A percentile compares a stretch with the other conserved stretches of the same genome.
These are phyloP conservation scores for Macaria liturata DNA, from an alignment of 2,888 invertebrate species.

Conservation along the genomic window DNA sequence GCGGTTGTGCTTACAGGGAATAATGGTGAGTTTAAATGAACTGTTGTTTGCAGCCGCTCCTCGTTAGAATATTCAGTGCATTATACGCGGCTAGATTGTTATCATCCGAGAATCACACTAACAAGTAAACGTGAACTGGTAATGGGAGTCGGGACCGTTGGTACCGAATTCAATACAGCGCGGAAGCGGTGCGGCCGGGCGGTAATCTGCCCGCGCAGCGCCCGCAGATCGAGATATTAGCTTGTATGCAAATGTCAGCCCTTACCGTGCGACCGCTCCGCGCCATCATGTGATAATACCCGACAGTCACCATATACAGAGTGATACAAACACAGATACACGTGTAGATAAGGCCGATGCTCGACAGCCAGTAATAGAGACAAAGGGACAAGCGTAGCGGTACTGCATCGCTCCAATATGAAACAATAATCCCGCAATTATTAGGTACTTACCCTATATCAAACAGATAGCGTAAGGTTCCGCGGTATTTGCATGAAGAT, in stretches of 20 bases:
- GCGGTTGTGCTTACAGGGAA: background rate
- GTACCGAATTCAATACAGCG: constrained; percentile 75
- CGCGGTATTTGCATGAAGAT: constrained; percentile 41
- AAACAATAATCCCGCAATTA: constrained; percentile 49
- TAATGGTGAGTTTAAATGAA: constrained; percentile 15
- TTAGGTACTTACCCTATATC: constrained; percentile 36
- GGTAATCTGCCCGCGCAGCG: constrained; percentile 67
- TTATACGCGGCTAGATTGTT: constrained; percentile 58
- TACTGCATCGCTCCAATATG: constrained; percentile 41
- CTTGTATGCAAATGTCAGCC: constrained; percentile 79
- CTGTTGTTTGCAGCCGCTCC: constrained; percentile 23
- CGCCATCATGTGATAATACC: constrained; percentile 79
- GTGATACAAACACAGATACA: constrained; percentile 76
- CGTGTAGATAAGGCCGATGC: constrained; percentile 72
- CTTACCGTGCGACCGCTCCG: constrained; percentile 72
- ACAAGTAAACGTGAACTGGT: constrained; percentile 72
- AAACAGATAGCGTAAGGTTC: constrained; percentile 39
- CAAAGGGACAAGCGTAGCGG: constrained; percentile 67
- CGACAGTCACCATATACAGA: constrained; percentile 70
- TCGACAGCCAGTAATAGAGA: constrained; percentile 69
- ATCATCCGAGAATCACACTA: constrained; percentile 76
- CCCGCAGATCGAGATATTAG: constrained; percentile 74
- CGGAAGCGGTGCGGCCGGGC: constrained; percentile 73
- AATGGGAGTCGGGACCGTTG: constrained; percentile 64
- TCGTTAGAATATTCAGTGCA: constrained; percentile 36